Conservation (phyloP, 2,113 vertebrate genomes). For the Ceyx cyanopectus region DNA sequence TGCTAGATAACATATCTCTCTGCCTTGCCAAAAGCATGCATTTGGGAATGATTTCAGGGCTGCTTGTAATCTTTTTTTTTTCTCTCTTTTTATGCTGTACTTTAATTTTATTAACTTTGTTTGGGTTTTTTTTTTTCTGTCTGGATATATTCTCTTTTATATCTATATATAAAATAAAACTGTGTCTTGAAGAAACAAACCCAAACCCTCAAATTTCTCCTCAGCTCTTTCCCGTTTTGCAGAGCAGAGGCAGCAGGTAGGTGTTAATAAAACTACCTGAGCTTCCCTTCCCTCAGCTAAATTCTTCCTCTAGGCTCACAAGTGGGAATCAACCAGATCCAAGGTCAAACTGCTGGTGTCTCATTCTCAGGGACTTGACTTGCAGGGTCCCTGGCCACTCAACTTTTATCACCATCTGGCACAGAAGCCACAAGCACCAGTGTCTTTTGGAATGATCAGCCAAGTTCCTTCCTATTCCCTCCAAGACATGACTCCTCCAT, state of each 20-base stretch:
- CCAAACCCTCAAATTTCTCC: neutral
- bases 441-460: neutral
- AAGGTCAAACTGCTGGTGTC: neutral
- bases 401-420: neutral
- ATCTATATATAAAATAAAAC: conserved; percentile 9
- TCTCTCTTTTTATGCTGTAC: conserved; percentile 35
- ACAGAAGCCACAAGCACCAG: neutral
- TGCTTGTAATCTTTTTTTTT: conserved; percentile 36
- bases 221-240: neutral
- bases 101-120: conserved; percentile 63
- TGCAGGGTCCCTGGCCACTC: neutral
- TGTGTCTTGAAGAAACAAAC: neutral
- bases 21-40: conserved; percentile 55
- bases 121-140: neutral
- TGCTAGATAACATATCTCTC: conserved; percentile 30
- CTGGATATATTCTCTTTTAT: neutral
- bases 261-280: neutral
- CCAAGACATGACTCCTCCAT: neutral
- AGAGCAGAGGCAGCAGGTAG: neutral
- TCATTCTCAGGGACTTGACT: too few relatives aligned
- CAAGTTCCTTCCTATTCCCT: neutral
- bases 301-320: neutral
- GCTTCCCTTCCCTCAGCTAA: neutral
- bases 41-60: conserved; percentile 55
- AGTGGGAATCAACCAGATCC: neutral